Conservation (phyloP, 2,797 vertebrate genomes). For the Amblyraja radiata region DNA sequence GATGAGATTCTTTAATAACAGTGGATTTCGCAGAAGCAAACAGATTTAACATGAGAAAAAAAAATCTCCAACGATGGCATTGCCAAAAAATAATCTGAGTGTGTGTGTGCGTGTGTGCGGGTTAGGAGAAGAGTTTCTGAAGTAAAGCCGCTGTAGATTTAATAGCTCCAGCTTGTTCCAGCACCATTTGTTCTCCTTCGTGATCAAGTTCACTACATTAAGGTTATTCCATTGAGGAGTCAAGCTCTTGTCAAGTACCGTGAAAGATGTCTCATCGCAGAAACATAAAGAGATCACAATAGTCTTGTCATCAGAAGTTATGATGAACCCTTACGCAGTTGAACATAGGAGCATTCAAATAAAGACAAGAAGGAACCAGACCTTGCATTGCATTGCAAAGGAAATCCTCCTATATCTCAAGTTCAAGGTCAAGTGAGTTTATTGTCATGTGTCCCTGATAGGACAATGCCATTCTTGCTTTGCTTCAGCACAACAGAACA, state of each 20-base stretch:
- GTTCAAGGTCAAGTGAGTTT: no score
- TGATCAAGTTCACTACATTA: slow-evolving; percentile 8
- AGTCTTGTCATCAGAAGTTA: background rate
- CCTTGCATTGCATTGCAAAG: background rate
- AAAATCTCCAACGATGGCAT: background rate
- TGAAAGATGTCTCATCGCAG: slow-evolving; percentile 18
- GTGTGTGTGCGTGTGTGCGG: no score
- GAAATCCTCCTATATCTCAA: background rate
- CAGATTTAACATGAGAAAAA: background rate
- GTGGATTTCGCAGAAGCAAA: background rate
- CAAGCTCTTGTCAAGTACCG: background rate
- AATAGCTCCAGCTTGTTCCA: background rate
- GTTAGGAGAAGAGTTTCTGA: no score
- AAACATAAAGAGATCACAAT: slow-evolving; percentile 16
- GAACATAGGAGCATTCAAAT: background rate
- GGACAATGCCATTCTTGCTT: no score
- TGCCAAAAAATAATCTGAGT: background rate
- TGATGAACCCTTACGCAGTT: background rate
- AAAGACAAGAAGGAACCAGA: background rate
- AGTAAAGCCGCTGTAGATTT: slow-evolving; percentile 1
- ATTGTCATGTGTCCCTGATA: no score
- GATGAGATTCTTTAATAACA: slow-evolving; percentile 21
- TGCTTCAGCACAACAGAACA: no score
- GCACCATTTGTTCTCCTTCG: slow-evolving; percentile 12
- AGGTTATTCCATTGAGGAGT: slow-evolving; percentile 27